Evolutionary conservation across 2,797 vertebrate species (phyloP).

Genomic region (Falco columbarius): DNA sequence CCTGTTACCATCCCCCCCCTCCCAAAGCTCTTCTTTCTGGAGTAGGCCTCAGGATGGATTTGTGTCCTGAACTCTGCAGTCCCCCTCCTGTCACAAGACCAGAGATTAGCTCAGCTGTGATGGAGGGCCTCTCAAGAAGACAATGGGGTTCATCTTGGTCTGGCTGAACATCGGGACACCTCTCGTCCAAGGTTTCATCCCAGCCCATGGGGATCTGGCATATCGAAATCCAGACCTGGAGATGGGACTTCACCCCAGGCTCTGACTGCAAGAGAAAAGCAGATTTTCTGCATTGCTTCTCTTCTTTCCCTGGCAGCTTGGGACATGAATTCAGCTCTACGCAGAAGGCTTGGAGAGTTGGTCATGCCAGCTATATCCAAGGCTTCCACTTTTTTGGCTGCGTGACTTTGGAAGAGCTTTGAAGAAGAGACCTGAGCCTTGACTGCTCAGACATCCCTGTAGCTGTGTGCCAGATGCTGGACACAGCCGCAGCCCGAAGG

Average conservation of each 20-base stretch:
- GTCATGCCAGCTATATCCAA: not conserved
- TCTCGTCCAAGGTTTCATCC: not conserved
- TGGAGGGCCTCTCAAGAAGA: not conserved
- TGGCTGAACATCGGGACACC: not conserved
- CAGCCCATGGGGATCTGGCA: not conserved
- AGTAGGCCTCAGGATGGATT: not conserved
- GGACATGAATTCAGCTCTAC: not conserved
- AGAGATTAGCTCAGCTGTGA: not conserved
- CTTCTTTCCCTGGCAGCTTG: not conserved
- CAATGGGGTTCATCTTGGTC: not conserved
- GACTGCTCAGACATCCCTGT: not conserved
- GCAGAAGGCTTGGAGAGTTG: not conserved
- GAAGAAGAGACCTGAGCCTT: not conserved
- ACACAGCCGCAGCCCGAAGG: not conserved
- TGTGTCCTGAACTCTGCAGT: not conserved
- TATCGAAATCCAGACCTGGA: not conserved
- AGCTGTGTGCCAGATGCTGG: not conserved
- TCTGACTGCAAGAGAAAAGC: not conserved
- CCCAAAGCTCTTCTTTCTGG: not conserved
- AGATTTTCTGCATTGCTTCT: not conserved
- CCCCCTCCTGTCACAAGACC: not conserved
- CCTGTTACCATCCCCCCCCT: not conserved
- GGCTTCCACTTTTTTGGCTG: not conserved
- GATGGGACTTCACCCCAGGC: not conserved
- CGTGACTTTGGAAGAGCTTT: not conserved